phyloP scores from a whole-genome alignment of 2,888 invertebrate genomes.

The Podotricha telesiphe region DNA sequence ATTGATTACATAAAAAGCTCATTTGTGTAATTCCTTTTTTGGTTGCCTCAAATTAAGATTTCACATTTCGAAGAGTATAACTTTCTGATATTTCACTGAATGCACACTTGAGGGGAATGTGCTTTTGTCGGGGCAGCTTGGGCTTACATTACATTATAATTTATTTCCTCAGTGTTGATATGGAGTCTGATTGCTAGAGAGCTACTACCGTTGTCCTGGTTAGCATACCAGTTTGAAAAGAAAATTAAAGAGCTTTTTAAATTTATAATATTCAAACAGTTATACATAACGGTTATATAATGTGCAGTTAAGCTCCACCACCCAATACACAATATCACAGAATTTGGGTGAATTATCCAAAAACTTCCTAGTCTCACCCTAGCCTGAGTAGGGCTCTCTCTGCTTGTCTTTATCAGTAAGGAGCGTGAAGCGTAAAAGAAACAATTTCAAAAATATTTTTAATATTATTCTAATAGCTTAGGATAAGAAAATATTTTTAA shows the following conservation, averaged over 20 bases:
- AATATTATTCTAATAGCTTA: no score
- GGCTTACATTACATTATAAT: slow-evolving; percentile 68
- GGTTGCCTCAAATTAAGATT: slow-evolving; percentile 34
- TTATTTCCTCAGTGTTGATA: slow-evolving; percentile 77
- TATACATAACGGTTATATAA: no score
- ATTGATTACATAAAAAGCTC: slow-evolving; percentile 32
- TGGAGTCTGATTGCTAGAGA: slow-evolving; percentile 54
- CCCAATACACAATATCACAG: no score
- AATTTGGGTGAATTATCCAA: no score
- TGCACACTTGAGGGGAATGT: slow-evolving; percentile 47
- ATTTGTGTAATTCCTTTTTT: slow-evolving; percentile 29
- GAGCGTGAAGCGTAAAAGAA: no score
- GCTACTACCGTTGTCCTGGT: slow-evolving; percentile 48
- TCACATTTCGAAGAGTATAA: slow-evolving; percentile 35
- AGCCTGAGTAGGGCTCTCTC: no score
- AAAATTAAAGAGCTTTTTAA: not conserved
- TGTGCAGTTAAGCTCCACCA: no score
- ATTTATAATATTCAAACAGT: not conserved
- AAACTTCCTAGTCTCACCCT: no score
- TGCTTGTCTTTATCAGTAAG: no score
- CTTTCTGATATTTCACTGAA: slow-evolving; percentile 30
- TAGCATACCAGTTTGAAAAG: slow-evolving; percentile 27
- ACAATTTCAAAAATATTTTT: no score
- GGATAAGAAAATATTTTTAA: no score
- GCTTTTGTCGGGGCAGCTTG: slow-evolving; percentile 51